A percentile compares a stretch with the other conserved stretches of the same genome.
phyloP scores from a whole-genome alignment of 2,888 invertebrate genomes.

The Cotesia congregata region DNA sequence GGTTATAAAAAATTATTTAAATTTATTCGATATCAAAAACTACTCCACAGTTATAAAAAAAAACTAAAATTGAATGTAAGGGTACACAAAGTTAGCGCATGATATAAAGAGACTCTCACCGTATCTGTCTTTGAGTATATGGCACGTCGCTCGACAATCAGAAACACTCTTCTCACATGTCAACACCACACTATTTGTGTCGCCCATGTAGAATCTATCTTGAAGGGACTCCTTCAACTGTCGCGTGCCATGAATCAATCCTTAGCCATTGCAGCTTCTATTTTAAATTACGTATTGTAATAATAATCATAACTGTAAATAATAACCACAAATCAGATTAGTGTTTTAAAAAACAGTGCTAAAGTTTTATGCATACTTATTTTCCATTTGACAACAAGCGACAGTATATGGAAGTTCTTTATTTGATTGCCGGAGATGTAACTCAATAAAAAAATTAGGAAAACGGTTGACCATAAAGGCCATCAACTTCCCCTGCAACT shows the following conservation, averaged over 20 bases:
- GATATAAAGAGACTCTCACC: slow-evolving; percentile 20
- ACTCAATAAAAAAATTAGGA: too few relatives aligned
- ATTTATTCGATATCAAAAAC: neutral
- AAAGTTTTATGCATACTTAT: too few relatives aligned
- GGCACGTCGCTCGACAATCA: slow-evolving; percentile 59
- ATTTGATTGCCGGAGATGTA: too few relatives aligned
- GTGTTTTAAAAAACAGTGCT: too few relatives aligned
- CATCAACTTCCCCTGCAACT: too few relatives aligned
- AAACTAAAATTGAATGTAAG: slow-evolving; percentile 14
- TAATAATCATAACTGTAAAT: slow-evolving; percentile 21
- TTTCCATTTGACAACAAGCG: too few relatives aligned
- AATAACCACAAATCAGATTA: neutral
- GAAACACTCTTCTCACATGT: slow-evolving; percentile 69
- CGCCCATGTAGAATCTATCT: slow-evolving; percentile 43
- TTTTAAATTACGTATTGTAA: slow-evolving; percentile 24
- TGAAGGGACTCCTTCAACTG: slow-evolving; percentile 62
- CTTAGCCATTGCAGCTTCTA: slow-evolving; percentile 31
- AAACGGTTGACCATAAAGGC: too few relatives aligned
- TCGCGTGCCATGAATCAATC: slow-evolving; percentile 53
- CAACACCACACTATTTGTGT: slow-evolving; percentile 60
- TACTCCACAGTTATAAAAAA: neutral
- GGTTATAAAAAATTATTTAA: neutral
- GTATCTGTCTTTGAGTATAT: slow-evolving; percentile 41
- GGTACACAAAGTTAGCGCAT: slow-evolving; percentile 19
- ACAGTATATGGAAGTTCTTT: too few relatives aligned